Evolutionary conservation across 2,797 vertebrate genomes (phyloP), one percentile per base, ranked within the genome.

Genomic region (Eupleurogrammus muticus): DNA sequence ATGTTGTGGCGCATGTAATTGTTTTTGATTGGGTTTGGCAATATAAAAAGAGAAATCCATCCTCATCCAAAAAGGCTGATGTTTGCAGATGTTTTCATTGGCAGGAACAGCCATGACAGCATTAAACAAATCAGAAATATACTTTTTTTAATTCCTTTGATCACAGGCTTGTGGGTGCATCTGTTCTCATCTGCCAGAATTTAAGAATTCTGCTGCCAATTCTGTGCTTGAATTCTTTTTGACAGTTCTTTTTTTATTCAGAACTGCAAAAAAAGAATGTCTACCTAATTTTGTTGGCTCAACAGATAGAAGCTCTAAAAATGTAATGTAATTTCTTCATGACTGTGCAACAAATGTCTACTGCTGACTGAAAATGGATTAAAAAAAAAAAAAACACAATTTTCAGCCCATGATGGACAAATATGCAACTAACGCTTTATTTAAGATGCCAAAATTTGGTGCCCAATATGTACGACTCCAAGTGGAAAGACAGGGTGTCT

Each of bases 21-120:
- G 78, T 76, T 80, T 81, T 71, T 77, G 62, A 84, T 79, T 73
- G 79, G 46, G 35, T 36, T 75, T 85, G 75, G 69, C 53, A 77
- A 61, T 64, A 52, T 32, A 61, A 75, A 85, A 58, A 64, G 49
- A 60, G 28, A 70, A 64, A 73, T 67, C 19, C 23, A 63, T 71
- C 49, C 49, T 63, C 61, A 67, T 69, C 50, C 62, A 75, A 70
- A 68, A 40, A 49, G 23, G 48, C 51, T 3, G 34, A 66, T 79
- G 70, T 72, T 69, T 71, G 60, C 72, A 76, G 83, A 72, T 83
- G 71, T 77, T 80, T 77, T 71, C 62, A 72, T 51, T 80, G 76
- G 54, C 75, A 73, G 21, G 35, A 63, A 55, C 24, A 16, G 34
- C 61, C 44, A n/a, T 44, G 47, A 64, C 60, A 51, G 21, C 63